Base-by-base conservation (phyloP, 2,113 vertebrate genomes). In the Gnathonemus echidnorhynchus region DNA sequence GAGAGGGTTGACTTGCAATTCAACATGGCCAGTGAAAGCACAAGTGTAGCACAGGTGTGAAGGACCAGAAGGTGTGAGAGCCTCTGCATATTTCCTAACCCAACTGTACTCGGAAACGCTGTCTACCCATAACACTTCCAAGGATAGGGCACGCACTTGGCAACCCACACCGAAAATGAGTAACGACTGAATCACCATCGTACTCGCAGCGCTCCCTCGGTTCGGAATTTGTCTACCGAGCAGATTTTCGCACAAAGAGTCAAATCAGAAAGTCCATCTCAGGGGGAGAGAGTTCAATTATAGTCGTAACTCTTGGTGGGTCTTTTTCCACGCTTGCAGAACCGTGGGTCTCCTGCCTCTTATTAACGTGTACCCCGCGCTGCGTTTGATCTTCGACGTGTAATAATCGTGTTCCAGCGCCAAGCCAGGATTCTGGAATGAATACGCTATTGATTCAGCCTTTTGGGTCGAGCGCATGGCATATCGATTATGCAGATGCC, bases 321-420 rank as follows among this genome's bases (percentile, higher is more conserved):
- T 77, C 35, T 31, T 74, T 46, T 85, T 50, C 56, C 66, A n/a
- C 83, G 85, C 53, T 21, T 80, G 62, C 46, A 42, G 74, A 80
- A 85, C 35, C 15, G 66, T 49, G 88, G 83, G 17, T 89, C 88
- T 88, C 88, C 52, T 5, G 84, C 74, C 89, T 80, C 90, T 86
- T 74, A 83, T 90, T 45, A 77, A 50, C 62, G 66, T 19, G 9
- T 10, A n/a, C 48, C 62, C 9, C 31, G 11, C 11, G 74, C 58
- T 86, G 19, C 84, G 52, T 66, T 88, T 88, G 39, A 91, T 88
- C 66, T 45, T 13, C 62, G n/a, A 85, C 46, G 80, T 80, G 50
- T 87, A 88, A 90, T 89, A 89, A 91, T 91, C 53, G 80, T 89
- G 86, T 91, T 89, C 85, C 90, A 92, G 88, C 31, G 31, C 49